Percentiles rank a stretch among this genome's conserved stretches.
These are phyloP conservation scores for Eira barbara DNA, from an alignment of 2,113 vertebrate genomes.

Conservation along the genomic window DNA sequence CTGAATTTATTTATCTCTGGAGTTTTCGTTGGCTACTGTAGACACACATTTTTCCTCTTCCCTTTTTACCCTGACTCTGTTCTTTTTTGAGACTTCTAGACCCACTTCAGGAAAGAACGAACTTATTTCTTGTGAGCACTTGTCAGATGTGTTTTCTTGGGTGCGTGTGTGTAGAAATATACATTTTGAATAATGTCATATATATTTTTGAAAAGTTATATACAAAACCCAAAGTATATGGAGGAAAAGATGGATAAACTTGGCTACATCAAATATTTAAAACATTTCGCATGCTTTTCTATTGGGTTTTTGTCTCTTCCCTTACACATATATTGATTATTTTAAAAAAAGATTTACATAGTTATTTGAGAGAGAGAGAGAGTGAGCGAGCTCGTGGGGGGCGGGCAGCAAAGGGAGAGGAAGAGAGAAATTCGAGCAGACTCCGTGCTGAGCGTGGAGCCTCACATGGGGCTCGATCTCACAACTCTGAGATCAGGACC, in stretches of 20 bases:
- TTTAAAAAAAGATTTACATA: background rate
- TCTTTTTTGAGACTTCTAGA: background rate
- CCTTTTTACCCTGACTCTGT: background rate
- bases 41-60: slow-evolving; percentile 1
- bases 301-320: background rate
- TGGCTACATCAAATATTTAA: background rate
- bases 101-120: background rate
- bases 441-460: background rate
- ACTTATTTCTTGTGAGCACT: slow-evolving; percentile 1
- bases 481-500: background rate
- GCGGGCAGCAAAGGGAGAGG: background rate
- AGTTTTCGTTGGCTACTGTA: slow-evolving; percentile 65
- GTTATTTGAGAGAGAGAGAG: background rate
- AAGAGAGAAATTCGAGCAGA: background rate
- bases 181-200: slow-evolving; percentile 28
- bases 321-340: background rate
- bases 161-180: background rate
- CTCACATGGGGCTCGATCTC: background rate
- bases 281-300: background rate
- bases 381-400: background rate
- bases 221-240: background rate
- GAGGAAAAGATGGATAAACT: background rate
- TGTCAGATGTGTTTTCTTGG: slow-evolving; percentile 8
- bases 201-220: background rate
- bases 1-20: slow-evolving; percentile 51